phyloP scores from a whole-genome alignment of 2,797 vertebrate genomes.

The Limosa lapponica region DNA sequence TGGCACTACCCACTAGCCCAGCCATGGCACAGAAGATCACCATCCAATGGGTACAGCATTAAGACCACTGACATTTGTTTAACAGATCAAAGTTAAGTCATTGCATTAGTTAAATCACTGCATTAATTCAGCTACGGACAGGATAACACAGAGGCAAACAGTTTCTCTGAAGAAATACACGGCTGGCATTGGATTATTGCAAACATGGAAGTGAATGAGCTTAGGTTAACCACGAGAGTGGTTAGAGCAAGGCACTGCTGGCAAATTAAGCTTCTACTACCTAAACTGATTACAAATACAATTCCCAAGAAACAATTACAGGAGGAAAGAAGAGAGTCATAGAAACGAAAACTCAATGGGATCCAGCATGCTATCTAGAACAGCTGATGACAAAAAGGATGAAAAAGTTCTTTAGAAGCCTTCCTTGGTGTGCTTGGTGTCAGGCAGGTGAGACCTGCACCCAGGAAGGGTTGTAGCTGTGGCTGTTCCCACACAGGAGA shows the following conservation, averaged over 20 bases:
- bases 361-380: not conserved
- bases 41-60: not conserved
- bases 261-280: not conserved
- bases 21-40: not conserved
- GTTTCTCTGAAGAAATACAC: not conserved
- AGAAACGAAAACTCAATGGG: not conserved
- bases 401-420: not conserved
- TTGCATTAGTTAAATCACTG: not conserved
- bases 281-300: not conserved
- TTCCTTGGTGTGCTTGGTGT: not conserved
- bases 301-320: not conserved
- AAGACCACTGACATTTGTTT: not conserved
- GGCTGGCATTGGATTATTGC: fast-evolving
- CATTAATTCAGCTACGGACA: not conserved
- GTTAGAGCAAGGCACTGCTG: not conserved
- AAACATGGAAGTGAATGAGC: not conserved
- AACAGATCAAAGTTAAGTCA: not conserved
- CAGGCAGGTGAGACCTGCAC: not conserved
- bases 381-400: not conserved
- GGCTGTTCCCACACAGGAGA: not conserved
- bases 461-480: not conserved
- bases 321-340: not conserved
- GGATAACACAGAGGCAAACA: not conserved
- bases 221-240: not conserved
- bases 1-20: not conserved